Conservation (phyloP, 2,888 invertebrate species). For the Conistra vaccinii region DNA sequence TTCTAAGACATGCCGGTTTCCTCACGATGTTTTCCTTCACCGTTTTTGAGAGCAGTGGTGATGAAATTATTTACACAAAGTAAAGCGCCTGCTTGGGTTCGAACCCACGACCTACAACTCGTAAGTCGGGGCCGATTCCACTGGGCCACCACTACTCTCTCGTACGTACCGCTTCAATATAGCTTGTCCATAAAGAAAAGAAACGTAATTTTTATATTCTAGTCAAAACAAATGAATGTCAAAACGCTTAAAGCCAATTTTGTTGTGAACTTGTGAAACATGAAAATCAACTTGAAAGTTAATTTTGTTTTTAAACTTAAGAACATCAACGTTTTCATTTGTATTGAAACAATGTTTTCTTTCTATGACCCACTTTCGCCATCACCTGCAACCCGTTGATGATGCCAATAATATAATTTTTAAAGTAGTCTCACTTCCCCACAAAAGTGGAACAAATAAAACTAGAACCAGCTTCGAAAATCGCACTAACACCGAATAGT, state of each 20-base stretch:
- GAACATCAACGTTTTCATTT: background rate
- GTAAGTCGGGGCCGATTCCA: too few relatives aligned
- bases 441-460: slow-evolving; percentile 21
- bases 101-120: too few relatives aligned
- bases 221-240: background rate
- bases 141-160: too few relatives aligned
- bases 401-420: background rate
- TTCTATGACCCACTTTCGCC: background rate
- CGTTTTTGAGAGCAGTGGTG: too few relatives aligned
- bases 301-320: background rate
- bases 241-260: background rate
- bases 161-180: background rate
- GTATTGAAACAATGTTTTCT: background rate
- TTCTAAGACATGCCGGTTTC: too few relatives aligned
- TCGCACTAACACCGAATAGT: slow-evolving; percentile 32
- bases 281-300: background rate
- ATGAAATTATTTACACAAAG: too few relatives aligned
- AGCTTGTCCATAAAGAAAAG: background rate
- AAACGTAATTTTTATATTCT: background rate
- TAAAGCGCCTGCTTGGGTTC: too few relatives aligned
- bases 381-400: background rate
- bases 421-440: background rate
- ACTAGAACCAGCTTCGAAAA: slow-evolving; percentile 18
- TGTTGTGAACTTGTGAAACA: background rate
- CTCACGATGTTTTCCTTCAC: too few relatives aligned